Evolutionary conservation across 2,113 vertebrate species (phyloP).

Genomic region (Maccullochella peelii): DNA sequence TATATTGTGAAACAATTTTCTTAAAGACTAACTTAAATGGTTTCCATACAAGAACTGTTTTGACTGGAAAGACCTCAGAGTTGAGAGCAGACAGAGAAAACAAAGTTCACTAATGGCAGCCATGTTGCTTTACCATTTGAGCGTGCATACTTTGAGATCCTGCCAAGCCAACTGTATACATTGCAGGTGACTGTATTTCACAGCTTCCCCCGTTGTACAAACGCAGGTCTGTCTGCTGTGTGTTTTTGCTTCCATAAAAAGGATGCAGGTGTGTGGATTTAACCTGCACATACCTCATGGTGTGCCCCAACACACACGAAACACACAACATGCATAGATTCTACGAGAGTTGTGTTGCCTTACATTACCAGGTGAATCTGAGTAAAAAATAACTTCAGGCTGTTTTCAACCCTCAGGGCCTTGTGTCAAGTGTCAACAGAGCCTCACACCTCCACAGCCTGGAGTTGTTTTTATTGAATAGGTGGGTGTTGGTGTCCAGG

Average conservation of each 20-base stretch:
- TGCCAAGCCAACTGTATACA: constrained; percentile 46
- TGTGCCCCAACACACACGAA: constrained; percentile 4
- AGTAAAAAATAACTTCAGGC: constrained; percentile 50
- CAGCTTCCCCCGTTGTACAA: constrained; percentile 50
- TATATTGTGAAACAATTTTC: constrained; percentile 5
- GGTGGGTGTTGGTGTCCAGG: neutral
- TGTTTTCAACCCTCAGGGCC: constrained; percentile 18
- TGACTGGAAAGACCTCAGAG: constrained; percentile 28
- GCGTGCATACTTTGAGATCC: constrained; percentile 39
- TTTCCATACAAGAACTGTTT: constrained; percentile 19
- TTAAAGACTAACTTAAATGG: constrained; percentile 9
- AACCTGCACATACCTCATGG: constrained; percentile 49
- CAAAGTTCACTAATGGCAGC: constrained; percentile 31
- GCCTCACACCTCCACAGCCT: constrained; percentile 1
- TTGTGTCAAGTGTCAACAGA: constrained; percentile 38
- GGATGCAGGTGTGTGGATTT: constrained; percentile 71
- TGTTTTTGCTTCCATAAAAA: constrained; percentile 73
- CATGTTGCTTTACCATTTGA: constrained; percentile 59
- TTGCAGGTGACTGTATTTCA: constrained; percentile 58
- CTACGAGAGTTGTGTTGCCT: constrained; percentile 13
- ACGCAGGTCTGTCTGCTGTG: constrained; percentile 47
- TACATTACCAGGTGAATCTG: constrained; percentile 18
- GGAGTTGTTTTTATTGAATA: constrained; percentile 7
- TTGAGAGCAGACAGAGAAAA: constrained; percentile 20
- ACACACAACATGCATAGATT: constrained; percentile 26